A percentile compares a stretch with the other conserved stretches of the same genome.
Evolutionary conservation across 2,113 vertebrate species (phyloP).

Genomic region (Calypte anna): DNA sequence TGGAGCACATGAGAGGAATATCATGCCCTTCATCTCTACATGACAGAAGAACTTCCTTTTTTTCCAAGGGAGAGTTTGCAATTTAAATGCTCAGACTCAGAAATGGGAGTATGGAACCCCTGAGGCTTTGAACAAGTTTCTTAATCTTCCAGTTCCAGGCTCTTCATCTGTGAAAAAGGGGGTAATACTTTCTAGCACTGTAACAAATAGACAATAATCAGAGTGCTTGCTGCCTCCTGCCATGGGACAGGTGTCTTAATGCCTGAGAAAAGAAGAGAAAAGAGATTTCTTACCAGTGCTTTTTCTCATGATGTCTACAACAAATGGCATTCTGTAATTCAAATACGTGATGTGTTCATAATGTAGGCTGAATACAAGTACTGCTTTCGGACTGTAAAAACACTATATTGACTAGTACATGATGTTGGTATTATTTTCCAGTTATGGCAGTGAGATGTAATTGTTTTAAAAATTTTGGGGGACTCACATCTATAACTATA

Average conservation of each 20-base stretch:
- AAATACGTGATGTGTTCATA: not conserved
- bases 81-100: not conserved
- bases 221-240: not conserved
- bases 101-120: slow-evolving; percentile 10
- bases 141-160: slow-evolving; percentile 37
- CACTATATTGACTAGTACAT: not conserved
- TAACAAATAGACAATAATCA: slow-evolving; percentile 11
- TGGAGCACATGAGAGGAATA: slow-evolving; percentile 23
- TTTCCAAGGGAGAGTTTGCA: slow-evolving; percentile 7
- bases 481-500: not conserved
- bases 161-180: slow-evolving; percentile 3
- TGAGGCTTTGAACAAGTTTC: slow-evolving; percentile 31
- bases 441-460: not conserved
- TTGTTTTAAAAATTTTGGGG: not conserved
- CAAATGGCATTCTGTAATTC: not conserved
- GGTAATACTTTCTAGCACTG: not conserved
- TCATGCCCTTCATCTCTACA: slow-evolving; percentile 29
- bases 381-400: not conserved
- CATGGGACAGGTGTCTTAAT: slow-evolving; percentile 7
- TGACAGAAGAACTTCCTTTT: slow-evolving; percentile 29
- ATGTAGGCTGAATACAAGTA: not conserved
- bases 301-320: not conserved
- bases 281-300: not conserved
- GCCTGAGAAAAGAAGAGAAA: not conserved
- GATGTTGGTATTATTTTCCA: not conserved